phyloP scores from a whole-genome alignment of 1,140 invertebrate genomes.

The Lerema accius region DNA sequence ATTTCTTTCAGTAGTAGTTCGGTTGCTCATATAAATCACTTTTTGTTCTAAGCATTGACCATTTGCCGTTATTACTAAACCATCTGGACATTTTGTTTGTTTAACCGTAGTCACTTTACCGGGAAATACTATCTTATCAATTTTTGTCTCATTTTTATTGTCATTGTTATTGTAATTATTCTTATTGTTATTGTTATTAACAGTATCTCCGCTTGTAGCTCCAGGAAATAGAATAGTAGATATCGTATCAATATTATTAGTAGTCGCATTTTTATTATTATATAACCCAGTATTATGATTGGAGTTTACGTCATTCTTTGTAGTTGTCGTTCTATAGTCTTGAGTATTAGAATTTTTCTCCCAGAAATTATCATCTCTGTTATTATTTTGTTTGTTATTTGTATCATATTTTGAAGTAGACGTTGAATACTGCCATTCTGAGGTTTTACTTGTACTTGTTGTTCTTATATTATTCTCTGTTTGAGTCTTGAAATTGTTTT shows the following conservation, averaged over 20 bases:
- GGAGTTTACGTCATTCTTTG: not conserved
- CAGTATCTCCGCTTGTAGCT: not conserved
- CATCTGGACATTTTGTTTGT: conserved; percentile 6
- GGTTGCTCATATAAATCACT: conserved; percentile 12
- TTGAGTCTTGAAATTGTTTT: not conserved
- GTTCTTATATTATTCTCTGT: not conserved
- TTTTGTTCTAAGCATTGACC: conserved; percentile 8
- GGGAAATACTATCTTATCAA: conserved; percentile 17
- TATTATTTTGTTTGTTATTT: too few relatives aligned
- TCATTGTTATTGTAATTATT: not conserved
- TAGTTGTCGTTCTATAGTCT: too few relatives aligned
- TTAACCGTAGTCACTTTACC: conserved; percentile 2
- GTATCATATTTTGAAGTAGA: too few relatives aligned
- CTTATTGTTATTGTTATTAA: not conserved
- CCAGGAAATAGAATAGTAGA: not conserved
- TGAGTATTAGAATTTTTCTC: too few relatives aligned
- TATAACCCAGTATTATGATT: not conserved
- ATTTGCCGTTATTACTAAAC: conserved; percentile 12
- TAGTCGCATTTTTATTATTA: not conserved
- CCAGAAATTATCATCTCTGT: too few relatives aligned
- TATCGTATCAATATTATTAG: not conserved
- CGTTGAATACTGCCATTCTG: too few relatives aligned
- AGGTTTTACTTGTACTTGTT: too few relatives aligned
- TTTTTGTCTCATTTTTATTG: conserved; percentile 4
- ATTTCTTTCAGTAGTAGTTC: not conserved